Conservation (phyloP, 2,113 vertebrate species). For the Seriola aureovittata region DNA sequence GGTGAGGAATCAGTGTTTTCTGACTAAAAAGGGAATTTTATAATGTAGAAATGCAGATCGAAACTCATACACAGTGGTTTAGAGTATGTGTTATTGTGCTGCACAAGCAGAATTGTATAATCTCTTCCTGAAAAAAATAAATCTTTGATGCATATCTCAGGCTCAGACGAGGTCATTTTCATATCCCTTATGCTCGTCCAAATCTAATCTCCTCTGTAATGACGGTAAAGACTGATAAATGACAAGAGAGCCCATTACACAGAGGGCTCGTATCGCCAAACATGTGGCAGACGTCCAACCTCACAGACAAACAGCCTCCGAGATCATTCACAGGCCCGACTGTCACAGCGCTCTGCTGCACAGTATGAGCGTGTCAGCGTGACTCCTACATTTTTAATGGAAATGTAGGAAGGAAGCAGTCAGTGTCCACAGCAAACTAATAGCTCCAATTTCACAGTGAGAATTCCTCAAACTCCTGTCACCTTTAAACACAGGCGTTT, state of each 20-base stretch:
- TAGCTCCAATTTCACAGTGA: slow-evolving; percentile 54
- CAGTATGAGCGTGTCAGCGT: slow-evolving; percentile 53
- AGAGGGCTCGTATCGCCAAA: slow-evolving; percentile 56
- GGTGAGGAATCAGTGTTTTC: neutral
- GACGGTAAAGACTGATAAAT: slow-evolving; percentile 59
- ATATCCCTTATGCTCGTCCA: slow-evolving; percentile 45
- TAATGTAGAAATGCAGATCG: slow-evolving; percentile 3
- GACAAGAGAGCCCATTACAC: slow-evolving; percentile 47
- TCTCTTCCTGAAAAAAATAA: slow-evolving; percentile 7
- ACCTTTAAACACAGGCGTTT: slow-evolving; percentile 18
- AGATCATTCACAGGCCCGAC: slow-evolving; percentile 34
- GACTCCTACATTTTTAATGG: slow-evolving; percentile 71
- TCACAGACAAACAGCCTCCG: slow-evolving; percentile 36
- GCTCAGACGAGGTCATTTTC: slow-evolving; percentile 60
- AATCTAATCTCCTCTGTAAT: slow-evolving; percentile 67
- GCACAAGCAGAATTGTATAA: slow-evolving; percentile 24
- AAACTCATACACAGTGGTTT: neutral
- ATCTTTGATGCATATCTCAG: slow-evolving; percentile 15
- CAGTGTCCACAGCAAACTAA: slow-evolving; percentile 61
- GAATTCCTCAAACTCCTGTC: slow-evolving; percentile 47
- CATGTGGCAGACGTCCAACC: slow-evolving; percentile 55
- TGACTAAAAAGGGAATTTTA: slow-evolving; percentile 1
- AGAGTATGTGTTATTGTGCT: slow-evolving; percentile 9
- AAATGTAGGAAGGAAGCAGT: slow-evolving; percentile 52
- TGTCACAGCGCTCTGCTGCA: slow-evolving; percentile 55